These are phyloP conservation scores for Trichonephila inaurata DNA, from an alignment of 1,140 invertebrate genomes.

Conservation along the genomic window DNA sequence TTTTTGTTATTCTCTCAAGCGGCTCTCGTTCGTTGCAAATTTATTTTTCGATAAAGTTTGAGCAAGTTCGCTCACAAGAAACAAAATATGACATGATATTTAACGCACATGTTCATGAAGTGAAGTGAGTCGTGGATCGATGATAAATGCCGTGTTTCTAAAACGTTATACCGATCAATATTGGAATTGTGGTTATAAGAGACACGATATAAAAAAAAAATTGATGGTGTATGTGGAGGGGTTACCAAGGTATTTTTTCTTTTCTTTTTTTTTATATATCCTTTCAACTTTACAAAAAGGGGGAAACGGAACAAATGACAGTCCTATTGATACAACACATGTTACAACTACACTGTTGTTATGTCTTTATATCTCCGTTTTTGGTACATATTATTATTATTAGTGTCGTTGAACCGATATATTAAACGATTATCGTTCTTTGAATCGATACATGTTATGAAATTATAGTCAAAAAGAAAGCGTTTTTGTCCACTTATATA, in stretches of 20 bases:
- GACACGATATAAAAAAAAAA: not conserved
- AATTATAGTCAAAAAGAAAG: no score
- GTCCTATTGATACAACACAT: not conserved
- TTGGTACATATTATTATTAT: not conserved
- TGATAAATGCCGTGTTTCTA: not conserved
- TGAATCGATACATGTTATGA: no score
- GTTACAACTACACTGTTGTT: not conserved
- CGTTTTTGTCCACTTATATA: no score
- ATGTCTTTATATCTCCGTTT: not conserved
- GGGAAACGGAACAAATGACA: not conserved
- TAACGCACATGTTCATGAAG: not conserved
- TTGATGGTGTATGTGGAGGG: not conserved
- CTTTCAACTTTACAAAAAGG: not conserved
- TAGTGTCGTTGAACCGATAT: not conserved
- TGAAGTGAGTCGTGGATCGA: not conserved
- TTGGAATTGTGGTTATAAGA: not conserved
- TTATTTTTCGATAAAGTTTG: not conserved
- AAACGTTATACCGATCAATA: not conserved
- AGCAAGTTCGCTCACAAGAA: not conserved
- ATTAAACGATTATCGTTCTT: no score
- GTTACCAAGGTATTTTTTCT: not conserved
- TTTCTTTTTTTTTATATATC: not conserved
- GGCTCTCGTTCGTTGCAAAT: not conserved
- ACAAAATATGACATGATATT: not conserved
- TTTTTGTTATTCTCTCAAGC: no score